These are phyloP conservation scores for Xestoiulus laeticollis DNA, from an alignment of 2,888 invertebrate genomes.

Conservation along the genomic window DNA sequence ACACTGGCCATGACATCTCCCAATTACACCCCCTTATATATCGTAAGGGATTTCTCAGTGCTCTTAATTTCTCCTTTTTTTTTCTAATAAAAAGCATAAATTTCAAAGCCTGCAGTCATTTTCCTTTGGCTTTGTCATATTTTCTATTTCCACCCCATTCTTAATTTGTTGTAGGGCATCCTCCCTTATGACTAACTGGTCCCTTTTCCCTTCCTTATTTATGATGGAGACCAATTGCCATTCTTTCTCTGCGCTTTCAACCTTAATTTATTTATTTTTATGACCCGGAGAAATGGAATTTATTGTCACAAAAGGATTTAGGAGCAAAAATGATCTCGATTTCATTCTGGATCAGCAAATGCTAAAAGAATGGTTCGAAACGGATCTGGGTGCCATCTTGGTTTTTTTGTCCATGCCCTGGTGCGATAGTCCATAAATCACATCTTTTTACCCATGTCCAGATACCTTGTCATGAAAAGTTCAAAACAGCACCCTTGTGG, in stretches of 20 bases:
- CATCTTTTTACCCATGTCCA: too few relatives aligned
- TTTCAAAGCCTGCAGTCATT: neutral
- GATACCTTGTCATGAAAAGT: too few relatives aligned
- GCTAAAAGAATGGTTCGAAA: neutral
- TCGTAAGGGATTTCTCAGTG: neutral
- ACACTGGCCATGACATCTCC: neutral
- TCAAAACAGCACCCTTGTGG: too few relatives aligned
- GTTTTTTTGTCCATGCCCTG: neutral
- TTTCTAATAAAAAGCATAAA: conserved; percentile 14
- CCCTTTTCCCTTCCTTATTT: conserved; percentile 21
- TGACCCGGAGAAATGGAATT: neutral
- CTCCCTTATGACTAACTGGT: neutral
- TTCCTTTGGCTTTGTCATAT: conserved; percentile 9
- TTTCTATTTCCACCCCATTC: neutral
- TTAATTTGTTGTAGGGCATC: neutral
- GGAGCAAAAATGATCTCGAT: neutral
- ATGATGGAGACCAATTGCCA: neutral
- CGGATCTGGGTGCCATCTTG: neutral
- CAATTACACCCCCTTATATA: too few relatives aligned
- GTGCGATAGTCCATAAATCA: neutral
- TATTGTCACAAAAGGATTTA: conserved; percentile 26
- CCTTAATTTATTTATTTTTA: conserved; percentile 26
- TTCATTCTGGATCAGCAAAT: neutral
- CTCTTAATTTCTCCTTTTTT: neutral
- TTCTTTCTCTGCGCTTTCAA: conserved; percentile 26